A percentile compares a stretch with the other conserved stretches of the same genome.
phyloP scores from a whole-genome alignment of 1,140 invertebrate genomes.

The Physella acuta region DNA sequence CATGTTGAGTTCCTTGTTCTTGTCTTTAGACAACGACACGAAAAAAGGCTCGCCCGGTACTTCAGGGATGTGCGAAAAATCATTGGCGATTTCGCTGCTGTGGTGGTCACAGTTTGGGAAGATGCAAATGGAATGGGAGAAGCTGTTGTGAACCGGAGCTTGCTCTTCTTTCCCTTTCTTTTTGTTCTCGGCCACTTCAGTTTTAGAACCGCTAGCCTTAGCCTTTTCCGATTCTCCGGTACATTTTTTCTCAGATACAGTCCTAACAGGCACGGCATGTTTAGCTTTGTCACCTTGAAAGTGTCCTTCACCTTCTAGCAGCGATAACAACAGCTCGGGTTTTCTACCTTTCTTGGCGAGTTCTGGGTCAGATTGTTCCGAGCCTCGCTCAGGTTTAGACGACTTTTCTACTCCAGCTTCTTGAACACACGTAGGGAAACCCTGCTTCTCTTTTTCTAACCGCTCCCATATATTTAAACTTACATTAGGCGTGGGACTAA shows the following conservation, averaged over 20 bases:
- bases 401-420: not conserved
- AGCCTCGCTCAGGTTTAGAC: not conserved
- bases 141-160: not conserved
- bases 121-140: constrained; percentile 2
- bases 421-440: not conserved
- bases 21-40: constrained; percentile 19
- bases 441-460: not conserved
- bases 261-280: not conserved
- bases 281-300: not conserved
- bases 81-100: not conserved
- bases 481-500: not conserved
- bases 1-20: constrained; percentile 24
- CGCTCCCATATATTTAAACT: constrained; percentile 15
- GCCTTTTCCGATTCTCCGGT: not conserved
- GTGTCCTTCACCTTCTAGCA: constrained; percentile 4
- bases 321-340: constrained; percentile 9
- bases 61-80: constrained; percentile 16
- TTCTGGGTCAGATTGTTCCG: not conserved
- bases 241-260: not conserved
- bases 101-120: constrained; percentile 16
- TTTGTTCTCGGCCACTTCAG: not conserved
- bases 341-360: constrained; percentile 4
- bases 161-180: not conserved
- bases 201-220: not conserved
- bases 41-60: constrained; percentile 22